Conservation (phyloP, 2,113 vertebrate species). For the Oreochromis aureus region DNA sequence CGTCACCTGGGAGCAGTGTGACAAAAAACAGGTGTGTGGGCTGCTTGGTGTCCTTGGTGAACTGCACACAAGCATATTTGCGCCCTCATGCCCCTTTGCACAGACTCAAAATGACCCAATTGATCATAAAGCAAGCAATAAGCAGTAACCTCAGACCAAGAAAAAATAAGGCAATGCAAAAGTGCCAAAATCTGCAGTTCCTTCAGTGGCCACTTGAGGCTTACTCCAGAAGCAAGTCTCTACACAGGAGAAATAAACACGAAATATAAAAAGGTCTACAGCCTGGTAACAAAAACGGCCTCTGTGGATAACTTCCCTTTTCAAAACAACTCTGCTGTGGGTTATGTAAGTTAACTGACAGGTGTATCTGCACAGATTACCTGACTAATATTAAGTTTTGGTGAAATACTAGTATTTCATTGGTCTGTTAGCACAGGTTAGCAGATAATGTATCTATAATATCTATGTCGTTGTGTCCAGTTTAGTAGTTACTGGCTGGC, state of each 20-base stretch:
- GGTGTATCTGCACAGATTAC: background rate
- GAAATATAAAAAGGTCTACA: background rate
- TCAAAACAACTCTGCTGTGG: background rate
- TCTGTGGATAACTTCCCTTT: background rate
- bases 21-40: background rate
- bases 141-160: background rate
- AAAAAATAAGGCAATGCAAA: background rate
- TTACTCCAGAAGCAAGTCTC: background rate
- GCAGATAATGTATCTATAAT: background rate
- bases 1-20: background rate
- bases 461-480: background rate
- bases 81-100: background rate
- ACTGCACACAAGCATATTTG: background rate
- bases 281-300: background rate
- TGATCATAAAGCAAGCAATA: background rate
- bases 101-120: background rate
- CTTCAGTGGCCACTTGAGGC: background rate
- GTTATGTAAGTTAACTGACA: background rate
- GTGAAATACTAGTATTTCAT: background rate
- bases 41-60: background rate
- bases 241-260: background rate
- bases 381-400: background rate
- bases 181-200: background rate
- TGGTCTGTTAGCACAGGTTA: background rate
- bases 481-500: background rate